Evolutionary conservation across 2,113 vertebrate genomes (phyloP).

Genomic region (Atherinomorus stipes): DNA sequence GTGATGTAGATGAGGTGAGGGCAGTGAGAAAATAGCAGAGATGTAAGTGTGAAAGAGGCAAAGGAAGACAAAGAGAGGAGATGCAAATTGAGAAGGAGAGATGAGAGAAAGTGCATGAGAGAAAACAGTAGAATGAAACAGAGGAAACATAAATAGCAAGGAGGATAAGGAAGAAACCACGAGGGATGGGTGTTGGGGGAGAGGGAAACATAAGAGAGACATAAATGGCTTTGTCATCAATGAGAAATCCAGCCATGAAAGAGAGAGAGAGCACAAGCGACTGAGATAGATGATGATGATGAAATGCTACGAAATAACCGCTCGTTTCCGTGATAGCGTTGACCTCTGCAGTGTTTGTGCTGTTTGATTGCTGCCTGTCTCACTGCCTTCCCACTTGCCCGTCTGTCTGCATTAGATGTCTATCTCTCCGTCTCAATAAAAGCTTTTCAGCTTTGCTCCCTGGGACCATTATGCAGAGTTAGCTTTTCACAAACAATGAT

Average conservation of each 20-base stretch:
- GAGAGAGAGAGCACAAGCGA: constrained; percentile 54
- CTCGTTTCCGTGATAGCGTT: constrained; percentile 64
- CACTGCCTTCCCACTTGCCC: constrained; percentile 24
- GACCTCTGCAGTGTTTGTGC: constrained; percentile 70
- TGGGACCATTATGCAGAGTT: not conserved
- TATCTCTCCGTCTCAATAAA: constrained; percentile 23
- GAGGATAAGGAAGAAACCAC: constrained; percentile 35
- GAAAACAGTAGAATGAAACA: constrained; percentile 43
- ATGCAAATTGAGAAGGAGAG: constrained; percentile 59
- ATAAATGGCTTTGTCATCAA: constrained; percentile 77
- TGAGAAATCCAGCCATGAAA: constrained; percentile 73
- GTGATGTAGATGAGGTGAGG: constrained; percentile 47
- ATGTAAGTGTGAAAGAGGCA: constrained; percentile 34
- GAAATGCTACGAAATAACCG: constrained; percentile 74
- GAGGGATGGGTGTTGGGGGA: constrained; percentile 13
- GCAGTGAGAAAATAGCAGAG: constrained; percentile 45
- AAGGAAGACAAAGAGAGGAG: constrained; percentile 47
- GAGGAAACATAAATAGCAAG: constrained; percentile 59
- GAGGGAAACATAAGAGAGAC: constrained; percentile 51
- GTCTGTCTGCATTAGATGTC: constrained; percentile 33
- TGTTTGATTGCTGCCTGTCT: constrained; percentile 59
- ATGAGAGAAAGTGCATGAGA: constrained; percentile 27
- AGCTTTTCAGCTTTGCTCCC: constrained; percentile 38
- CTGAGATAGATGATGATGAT: constrained; percentile 74
- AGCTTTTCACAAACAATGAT: constrained; percentile 3